Conservation (phyloP, 2,888 invertebrate species). For the Aleiodes alternator region DNA sequence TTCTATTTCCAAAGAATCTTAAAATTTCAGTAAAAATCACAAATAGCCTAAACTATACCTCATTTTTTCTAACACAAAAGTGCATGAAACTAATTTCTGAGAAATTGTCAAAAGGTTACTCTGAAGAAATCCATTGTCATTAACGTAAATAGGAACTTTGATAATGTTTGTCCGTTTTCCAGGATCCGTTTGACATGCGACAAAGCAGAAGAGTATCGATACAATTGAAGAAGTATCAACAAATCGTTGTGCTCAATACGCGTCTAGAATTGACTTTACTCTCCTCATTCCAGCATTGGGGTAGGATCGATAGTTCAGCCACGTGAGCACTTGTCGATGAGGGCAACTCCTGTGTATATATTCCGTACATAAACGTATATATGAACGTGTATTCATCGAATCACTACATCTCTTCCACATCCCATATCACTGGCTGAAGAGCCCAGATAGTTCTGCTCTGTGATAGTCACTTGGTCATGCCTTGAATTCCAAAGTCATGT, state of each 20-base stretch:
- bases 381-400: conserved; percentile 13
- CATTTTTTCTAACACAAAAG: too few relatives aligned
- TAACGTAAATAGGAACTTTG: too few relatives aligned
- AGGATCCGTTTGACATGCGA: conserved; percentile 1
- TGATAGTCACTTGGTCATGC: conserved; percentile 1
- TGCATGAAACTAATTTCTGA: too few relatives aligned
- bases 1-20: too few relatives aligned
- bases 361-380: background rate
- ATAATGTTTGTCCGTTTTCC: background rate
- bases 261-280: conserved; percentile 12
- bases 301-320: background rate
- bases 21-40: too few relatives aligned
- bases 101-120: too few relatives aligned
- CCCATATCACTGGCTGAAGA: conserved; percentile 8
- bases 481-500: conserved; percentile 18
- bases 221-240: conserved; percentile 20
- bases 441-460: conserved; percentile 3
- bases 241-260: conserved; percentile 22
- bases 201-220: background rate
- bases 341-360: conserved; percentile 6
- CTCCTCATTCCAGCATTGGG: background rate
- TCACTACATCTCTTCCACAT: conserved; percentile 14
- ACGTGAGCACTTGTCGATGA: conserved; percentile 4
- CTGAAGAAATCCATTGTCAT: too few relatives aligned
- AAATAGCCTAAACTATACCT: too few relatives aligned